phyloP scores from a whole-genome alignment of 2,888 invertebrate species.

The Atrina japonica region DNA sequence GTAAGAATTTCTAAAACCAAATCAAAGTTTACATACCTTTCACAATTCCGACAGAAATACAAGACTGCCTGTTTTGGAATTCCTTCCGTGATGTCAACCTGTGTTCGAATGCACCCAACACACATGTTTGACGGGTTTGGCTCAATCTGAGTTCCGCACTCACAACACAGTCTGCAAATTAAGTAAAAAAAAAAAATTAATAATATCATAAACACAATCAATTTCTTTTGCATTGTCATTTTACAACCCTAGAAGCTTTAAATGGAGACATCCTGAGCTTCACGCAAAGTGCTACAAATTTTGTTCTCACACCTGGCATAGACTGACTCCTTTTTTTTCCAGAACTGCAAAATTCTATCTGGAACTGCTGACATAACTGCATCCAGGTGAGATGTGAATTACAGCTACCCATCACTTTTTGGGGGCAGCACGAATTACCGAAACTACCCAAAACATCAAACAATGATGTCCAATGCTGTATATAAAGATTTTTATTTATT shows the following conservation, averaged over 20 bases:
- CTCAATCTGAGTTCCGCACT: slow-evolving; percentile 94
- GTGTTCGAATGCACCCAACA: slow-evolving; percentile 93
- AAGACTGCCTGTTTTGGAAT: slow-evolving; percentile 94
- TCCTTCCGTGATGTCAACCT: slow-evolving; percentile 96
- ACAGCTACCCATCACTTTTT: too few species aligned
- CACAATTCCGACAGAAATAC: slow-evolving; percentile 95
- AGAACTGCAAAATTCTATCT: too few species aligned
- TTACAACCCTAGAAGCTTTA: too few species aligned
- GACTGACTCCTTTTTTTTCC: too few species aligned
- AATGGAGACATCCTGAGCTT: too few species aligned
- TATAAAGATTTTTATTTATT: too few species aligned
- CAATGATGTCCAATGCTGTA: too few species aligned
- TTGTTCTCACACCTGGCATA: neutral
- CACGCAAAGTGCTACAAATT: neutral
- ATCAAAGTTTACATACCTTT: slow-evolving; percentile 88
- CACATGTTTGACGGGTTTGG: slow-evolving; percentile 99
- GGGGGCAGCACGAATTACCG: too few species aligned
- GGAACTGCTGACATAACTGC: too few species aligned
- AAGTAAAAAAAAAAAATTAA: neutral
- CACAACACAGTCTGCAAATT: slow-evolving; percentile 87
- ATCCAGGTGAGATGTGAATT: too few species aligned
- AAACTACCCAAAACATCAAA: too few species aligned
- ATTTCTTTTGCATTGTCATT: neutral
- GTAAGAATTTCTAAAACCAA: too few species aligned
- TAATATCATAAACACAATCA: neutral